Evolutionary conservation across 1,140 invertebrate species (phyloP), one percentile per base, ranked within the genome.

Genomic region (Drosophila hydei): DNA sequence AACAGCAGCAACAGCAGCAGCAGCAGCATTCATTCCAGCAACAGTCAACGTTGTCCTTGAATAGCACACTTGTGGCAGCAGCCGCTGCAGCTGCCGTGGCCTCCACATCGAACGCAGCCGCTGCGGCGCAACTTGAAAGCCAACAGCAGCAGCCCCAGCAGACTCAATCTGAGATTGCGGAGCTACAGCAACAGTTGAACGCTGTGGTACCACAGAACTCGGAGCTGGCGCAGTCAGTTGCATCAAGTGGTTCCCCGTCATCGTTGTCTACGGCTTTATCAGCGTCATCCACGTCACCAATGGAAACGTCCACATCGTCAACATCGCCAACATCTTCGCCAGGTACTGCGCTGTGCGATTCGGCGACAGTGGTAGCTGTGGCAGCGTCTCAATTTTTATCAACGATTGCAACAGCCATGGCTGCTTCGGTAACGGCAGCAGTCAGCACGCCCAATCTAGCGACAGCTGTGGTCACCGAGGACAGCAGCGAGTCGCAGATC

Each of bases 171-270:
- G 89, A 90, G 21, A 87, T 90, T 62, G 80, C 72, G 23, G 84
- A 90, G 30, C 59, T 90, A 63, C 89, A 90, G 59, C 84, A 90
- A 47, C 89, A 90, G 65, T 59, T 90, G 56, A 75, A 61, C 45
- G 63, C 55, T 65, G 81, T 85, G 30, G 81, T 83, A 56, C 67
- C 73, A 47, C 76, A 80, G 21, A 79, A 54, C 65, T 68, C 69
- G 23, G 87, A 79, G 23, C 36, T 72, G n/a, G 27, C 74, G 45
- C 70, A 72, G 11, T 71, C 68, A 12, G 64, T 59, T 1, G 19
- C 62, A 52, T 55, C 40, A 14, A 72, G 52, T 54, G 64, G 69
- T 19, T 54, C 70, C 21, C 63, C 81, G 12, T 70, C 75, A 12
- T 67, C 68, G 30, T 75, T 72, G 11, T 47, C 69, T n/a, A 71